phyloP scores from a whole-genome alignment of 2,797 vertebrate species.

The Poecilia picta region DNA sequence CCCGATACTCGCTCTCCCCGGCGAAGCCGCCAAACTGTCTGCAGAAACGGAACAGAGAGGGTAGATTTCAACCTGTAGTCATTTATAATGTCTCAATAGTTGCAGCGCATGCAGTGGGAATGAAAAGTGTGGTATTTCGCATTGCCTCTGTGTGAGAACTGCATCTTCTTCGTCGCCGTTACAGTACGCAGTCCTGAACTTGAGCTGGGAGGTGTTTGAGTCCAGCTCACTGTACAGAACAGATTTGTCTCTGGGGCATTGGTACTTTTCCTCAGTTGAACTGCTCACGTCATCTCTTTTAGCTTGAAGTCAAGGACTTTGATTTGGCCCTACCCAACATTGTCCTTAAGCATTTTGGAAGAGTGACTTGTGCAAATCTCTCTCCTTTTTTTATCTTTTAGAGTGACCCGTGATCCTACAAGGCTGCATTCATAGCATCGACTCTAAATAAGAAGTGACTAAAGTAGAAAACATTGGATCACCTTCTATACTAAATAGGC shows the following conservation, averaged over 20 bases:
- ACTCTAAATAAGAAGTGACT: not conserved
- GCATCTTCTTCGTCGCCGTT: not conserved
- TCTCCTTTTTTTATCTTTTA: not conserved
- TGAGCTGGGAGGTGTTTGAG: not conserved
- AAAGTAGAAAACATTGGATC: not conserved
- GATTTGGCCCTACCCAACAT: not conserved
- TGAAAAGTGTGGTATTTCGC: not conserved
- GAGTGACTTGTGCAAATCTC: not conserved
- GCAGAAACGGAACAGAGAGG: not conserved
- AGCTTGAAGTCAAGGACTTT: not conserved
- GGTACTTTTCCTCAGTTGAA: slow-evolving; percentile 4
- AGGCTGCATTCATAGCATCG: not conserved
- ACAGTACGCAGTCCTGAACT: not conserved
- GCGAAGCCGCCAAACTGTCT: slow-evolving; percentile 93
- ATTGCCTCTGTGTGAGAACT: not conserved
- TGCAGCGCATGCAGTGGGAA: not conserved
- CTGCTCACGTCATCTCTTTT: not conserved
- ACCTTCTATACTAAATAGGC: no score
- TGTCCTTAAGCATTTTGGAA: not conserved
- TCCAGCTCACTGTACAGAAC: not conserved
- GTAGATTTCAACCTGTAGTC: not conserved
- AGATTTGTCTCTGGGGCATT: not conserved
- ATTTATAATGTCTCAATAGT: not conserved
- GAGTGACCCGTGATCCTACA: not conserved
- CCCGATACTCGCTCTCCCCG: slow-evolving; percentile 86